Evolutionary conservation across 2,888 invertebrate genomes (phyloP), one percentile per base, ranked within the genome.

Genomic region (Liposcelis brunnea): DNA sequence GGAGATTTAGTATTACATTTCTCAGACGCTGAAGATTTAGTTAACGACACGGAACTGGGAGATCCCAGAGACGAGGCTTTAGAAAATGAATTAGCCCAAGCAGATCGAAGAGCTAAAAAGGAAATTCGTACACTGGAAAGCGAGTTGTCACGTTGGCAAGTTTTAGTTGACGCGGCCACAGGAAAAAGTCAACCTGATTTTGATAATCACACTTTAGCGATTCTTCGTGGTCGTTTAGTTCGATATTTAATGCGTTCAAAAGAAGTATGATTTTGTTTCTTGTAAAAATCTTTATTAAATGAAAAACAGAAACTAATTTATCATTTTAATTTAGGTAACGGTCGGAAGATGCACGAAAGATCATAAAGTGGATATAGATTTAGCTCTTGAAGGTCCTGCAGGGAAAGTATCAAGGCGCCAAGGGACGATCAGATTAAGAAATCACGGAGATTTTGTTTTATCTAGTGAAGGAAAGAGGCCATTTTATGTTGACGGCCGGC

Each of bases 401-500:
- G 83, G 84, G 61, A 95, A 94, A 66, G 80, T 91, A 34, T 94
- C 94, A 0, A 71, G 95, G 36, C 75, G 86, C 51, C 95, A 95
- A 62, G 95, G 89, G 6, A 84, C 89, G 2, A 86, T 97, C 50
- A 73, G 79, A 58, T 71, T 95, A 50, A 71, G 89, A 44, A 89
- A 87, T 61, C 90, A 84, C 52, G 95, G 94, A 0, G 94, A 95
- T 60, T 97, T 95, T 63, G 87, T 87, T 59, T 74, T 97, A 55
- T 81, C 85, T 15, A 95, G 95, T 38, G 93, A 94, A 61, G 97
- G 95, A 15, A 90, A 91, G 59, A 68, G 94, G 49, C 85, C 94
- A 2, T 81, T 97, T 56, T 93, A 86, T 61, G 84, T 97, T 4
- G 94, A 97, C 61, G 91, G 94, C 2, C 75, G 82, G 49, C 91